Conservation (phyloP, 2,797 vertebrate genomes). For the Lindbergichthys nudifrons region DNA sequence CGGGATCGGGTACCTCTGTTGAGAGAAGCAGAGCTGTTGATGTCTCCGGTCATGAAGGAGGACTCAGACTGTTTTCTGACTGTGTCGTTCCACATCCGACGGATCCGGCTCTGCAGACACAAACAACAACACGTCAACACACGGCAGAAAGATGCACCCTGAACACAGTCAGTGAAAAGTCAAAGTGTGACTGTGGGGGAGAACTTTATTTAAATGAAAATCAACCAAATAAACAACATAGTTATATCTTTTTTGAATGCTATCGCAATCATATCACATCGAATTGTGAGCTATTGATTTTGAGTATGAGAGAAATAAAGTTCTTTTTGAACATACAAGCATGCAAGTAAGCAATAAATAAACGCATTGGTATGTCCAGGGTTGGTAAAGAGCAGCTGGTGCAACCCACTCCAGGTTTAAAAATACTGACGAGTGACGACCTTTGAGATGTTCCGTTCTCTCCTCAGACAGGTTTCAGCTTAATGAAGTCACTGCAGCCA, state of each 20-base stretch:
- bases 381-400: too few relatives aligned
- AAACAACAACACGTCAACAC: constrained; percentile 63
- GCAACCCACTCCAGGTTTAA: too few relatives aligned
- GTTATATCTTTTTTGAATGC: too few relatives aligned
- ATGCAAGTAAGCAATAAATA: background rate
- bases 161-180: background rate
- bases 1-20: constrained; percentile 94
- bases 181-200: background rate
- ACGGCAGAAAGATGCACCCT: constrained; percentile 14
- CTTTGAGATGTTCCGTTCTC: constrained; percentile 9
- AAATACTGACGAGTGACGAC: too few relatives aligned
- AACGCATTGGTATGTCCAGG: too few relatives aligned
- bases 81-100: constrained; percentile 99
- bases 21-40: constrained; percentile 98
- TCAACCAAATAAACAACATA: background rate
- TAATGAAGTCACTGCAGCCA: constrained; percentile 37
- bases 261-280: too few relatives aligned
- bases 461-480: constrained; percentile 28
- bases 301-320: too few relatives aligned
- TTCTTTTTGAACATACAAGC: background rate
- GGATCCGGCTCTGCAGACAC: constrained; percentile 93
- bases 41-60: constrained; percentile 99
- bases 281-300: too few relatives aligned
- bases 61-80: constrained; percentile 99
- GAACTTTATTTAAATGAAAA: background rate